Evolutionary conservation across 1,140 invertebrate genomes (phyloP).

Genomic region (Zaprionus taronus): DNA sequence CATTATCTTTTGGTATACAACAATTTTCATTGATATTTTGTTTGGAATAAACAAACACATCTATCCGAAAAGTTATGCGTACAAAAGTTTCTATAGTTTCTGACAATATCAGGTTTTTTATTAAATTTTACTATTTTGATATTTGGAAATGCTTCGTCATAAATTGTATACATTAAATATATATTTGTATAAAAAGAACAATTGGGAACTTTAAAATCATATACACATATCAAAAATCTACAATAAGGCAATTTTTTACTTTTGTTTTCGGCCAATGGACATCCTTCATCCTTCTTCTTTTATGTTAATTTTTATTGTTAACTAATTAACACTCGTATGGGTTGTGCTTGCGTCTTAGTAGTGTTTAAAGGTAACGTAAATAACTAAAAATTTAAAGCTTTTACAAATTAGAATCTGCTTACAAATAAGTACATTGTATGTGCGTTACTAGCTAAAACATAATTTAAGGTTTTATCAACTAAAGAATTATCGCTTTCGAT

Average conservation of each 20-base stretch:
- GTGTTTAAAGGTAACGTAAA: background rate
- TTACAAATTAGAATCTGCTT: slow-evolving; percentile 59
- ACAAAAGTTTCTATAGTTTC: slow-evolving; percentile 26
- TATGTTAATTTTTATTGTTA: slow-evolving; percentile 35
- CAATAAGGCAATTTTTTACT: slow-evolving; percentile 64
- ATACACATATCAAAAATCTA: slow-evolving; percentile 71
- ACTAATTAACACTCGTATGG: slow-evolving; percentile 10
- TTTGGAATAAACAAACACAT: slow-evolving; percentile 20
- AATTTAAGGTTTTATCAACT: slow-evolving; percentile 37
- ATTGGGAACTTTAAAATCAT: slow-evolving; percentile 49
- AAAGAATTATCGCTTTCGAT: slow-evolving; percentile 44
- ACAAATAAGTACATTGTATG: slow-evolving; percentile 72
- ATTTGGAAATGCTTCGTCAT: slow-evolving; percentile 44
- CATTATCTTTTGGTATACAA: slow-evolving; percentile 30
- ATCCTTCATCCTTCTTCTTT: slow-evolving; percentile 22
- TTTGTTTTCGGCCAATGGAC: slow-evolving; percentile 34
- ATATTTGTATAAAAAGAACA: slow-evolving; percentile 28
- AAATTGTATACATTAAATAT: slow-evolving; percentile 21
- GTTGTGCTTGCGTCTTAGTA: slow-evolving; percentile 3
- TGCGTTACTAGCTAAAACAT: slow-evolving; percentile 63
- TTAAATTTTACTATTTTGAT: slow-evolving; percentile 20
- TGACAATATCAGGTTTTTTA: slow-evolving; percentile 14
- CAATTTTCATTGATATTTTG: slow-evolving; percentile 38
- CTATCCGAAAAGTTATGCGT: slow-evolving; percentile 34
- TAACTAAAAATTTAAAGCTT: slow-evolving; percentile 40